Base-by-base conservation (phyloP, 2,888 invertebrate species). In the Iphiclides podalirius region DNA sequence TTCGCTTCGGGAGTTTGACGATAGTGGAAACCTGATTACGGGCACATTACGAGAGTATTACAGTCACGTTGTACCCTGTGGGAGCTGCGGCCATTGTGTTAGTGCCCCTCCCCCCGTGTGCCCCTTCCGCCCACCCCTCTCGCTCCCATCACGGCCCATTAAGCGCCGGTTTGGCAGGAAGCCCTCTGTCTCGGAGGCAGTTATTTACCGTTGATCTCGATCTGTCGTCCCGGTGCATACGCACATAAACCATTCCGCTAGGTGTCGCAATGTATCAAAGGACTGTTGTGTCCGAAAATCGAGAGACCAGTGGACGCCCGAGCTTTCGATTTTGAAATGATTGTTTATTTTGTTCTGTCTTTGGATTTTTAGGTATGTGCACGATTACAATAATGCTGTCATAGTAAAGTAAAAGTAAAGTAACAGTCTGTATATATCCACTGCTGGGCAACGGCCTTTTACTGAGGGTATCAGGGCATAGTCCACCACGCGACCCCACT, bases 171-270 rank as follows among this genome's bases (percentile, higher is more conserved):
- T 75, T 70, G 70, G 68, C 79, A 80, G 85, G 84, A 85, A 83
- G 67, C 73, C 72, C 80, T 75, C 72, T 71, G 81, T 80, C 82
- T 79, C 79, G 60, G 64, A 58, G 60, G 55, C 70, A 63, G 82
- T 83, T 85, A 85, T 81, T 84, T 81, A 83, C 75, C 69, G 78
- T 75, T 78, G 75, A 84, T 85, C 79, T 72, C 70, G 78, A 80
- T 81, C 77, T 80, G 77, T 73, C 72, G 48, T 47, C 58, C 53
- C 50, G 46, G 55, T 56, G 53, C 49, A 53, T 34, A 36, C 45
- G 50, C 53, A 39, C 57, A 59, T 60, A 60, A 59, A 60, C 56
- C 57, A 60, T 56, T 44, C 55, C 49, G 53, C 59, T 56, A 40
- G 31, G 56, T 57, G 54, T 54, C 52, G 48, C 38, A 28, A 50